Conservation (phyloP, 2,797 vertebrate species). For the Hafferia zeledoni region DNA sequence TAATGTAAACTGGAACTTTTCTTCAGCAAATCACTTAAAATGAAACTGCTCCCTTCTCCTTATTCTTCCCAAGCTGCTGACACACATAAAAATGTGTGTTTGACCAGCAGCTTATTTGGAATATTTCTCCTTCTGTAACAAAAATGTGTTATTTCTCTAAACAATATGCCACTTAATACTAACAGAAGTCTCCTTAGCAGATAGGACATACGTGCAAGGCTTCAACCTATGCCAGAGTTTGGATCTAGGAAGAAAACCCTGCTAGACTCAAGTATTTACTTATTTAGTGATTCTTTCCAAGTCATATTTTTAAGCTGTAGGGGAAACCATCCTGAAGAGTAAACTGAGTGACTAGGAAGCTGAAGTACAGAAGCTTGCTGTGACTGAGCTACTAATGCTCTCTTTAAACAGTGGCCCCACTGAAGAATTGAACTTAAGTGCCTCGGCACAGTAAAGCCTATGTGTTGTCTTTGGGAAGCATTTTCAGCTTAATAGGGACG, state of each 20-base stretch:
- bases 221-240: slow-evolving; percentile 15
- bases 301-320: slow-evolving; percentile 53
- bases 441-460: slow-evolving; percentile 51
- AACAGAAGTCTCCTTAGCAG: slow-evolving; percentile 38
- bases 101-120: slow-evolving; percentile 49
- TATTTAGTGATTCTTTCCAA: slow-evolving; percentile 67
- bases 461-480: slow-evolving; percentile 70
- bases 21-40: slow-evolving; percentile 33
- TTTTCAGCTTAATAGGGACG: slow-evolving; percentile 60
- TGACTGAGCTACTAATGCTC: slow-evolving; percentile 25
- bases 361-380: slow-evolving; percentile 64
- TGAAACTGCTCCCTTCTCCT: slow-evolving; percentile 16
- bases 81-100: background rate
- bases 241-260: slow-evolving; percentile 37
- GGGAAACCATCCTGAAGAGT: slow-evolving; percentile 62
- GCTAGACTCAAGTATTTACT: slow-evolving; percentile 50
- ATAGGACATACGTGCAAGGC: slow-evolving; percentile 23
- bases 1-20: slow-evolving; percentile 41
- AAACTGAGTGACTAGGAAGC: slow-evolving; percentile 40
- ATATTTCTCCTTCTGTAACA: background rate
- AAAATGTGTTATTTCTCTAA: slow-evolving; percentile 62
- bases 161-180: slow-evolving; percentile 55
- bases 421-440: slow-evolving; percentile 69
- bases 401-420: slow-evolving; percentile 59
- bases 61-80: slow-evolving; percentile 40